A percentile compares a stretch with the other conserved stretches of the same genome.
These are phyloP conservation scores for Kryptolebias ocellatus DNA, from an alignment of 2,797 vertebrate species.

Conservation along the genomic window DNA sequence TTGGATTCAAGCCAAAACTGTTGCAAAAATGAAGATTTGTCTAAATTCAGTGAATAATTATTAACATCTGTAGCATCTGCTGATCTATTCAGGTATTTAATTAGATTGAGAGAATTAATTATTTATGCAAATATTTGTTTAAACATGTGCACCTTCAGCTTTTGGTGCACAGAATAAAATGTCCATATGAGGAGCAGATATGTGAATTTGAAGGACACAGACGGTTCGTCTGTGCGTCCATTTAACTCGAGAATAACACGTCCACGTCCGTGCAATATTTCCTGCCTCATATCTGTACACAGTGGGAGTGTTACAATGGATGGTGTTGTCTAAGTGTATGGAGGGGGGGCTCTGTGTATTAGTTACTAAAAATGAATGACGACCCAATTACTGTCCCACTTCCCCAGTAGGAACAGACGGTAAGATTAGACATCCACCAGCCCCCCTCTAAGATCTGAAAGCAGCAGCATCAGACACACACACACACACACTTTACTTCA, in stretches of 20 bases:
- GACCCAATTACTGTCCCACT: conserved; percentile 82
- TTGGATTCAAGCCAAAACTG: no score
- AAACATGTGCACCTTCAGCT: conserved; percentile 5
- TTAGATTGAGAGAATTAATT: no score
- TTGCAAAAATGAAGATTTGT: no score
- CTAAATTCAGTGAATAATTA: no score
- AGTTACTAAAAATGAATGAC: conserved; percentile 76
- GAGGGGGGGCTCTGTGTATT: conserved; percentile 46
- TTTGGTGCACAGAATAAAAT: conserved; percentile 39
- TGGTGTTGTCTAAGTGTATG: conserved; percentile 55
- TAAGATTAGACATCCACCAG: conserved; percentile 56
- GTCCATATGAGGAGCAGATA: conserved; percentile 62
- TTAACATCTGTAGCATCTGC: no score
- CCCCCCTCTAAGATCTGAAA: conserved; percentile 40
- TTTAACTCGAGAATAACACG: conserved; percentile 47
- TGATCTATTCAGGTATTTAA: no score
- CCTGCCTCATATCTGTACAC: conserved; percentile 1
- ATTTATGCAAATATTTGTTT: conserved; percentile 3
- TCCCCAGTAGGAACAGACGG: conserved; percentile 67
- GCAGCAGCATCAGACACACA: conserved; percentile 9
- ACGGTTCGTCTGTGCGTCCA: conserved; percentile 22
- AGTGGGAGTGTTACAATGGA: conserved; percentile 56
- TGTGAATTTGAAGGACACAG: conserved; percentile 61
- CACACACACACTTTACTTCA: conserved; percentile 18
- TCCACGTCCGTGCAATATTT: conserved; percentile 17